Base-by-base conservation (phyloP, 2,888 invertebrate species). In the Nomada ferruginata region DNA sequence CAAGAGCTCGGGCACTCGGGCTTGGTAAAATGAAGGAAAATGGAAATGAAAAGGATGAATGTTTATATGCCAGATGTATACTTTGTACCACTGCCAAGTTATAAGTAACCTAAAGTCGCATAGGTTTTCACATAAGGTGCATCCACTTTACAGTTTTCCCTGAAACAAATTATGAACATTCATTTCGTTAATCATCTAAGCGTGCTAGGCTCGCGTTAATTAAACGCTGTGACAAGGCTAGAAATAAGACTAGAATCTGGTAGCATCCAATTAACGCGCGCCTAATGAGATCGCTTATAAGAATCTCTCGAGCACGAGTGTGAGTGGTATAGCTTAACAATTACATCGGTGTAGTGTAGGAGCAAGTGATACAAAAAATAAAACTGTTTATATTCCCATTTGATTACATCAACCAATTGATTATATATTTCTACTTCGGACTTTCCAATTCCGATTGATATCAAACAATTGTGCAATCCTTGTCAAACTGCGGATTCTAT, bases 51-150 rank as follows among this genome's bases (percentile, higher is more conserved):
- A 89, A 87, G 85, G 83, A 83, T 76, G 88, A 90, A 86, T 87
- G 69, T 83, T 87, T 83, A 88, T 86, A 83, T 89, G 89, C 84
- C 88, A 90, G 91, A 89, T 85, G 84, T 86, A 88, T 87, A 81
- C 88, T 87, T 84, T 87, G 79, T 85, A 85, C 83, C 84, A 86
- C 89, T 86, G 86, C 85, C 87, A 94, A 95, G 95, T 96, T 97
- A 98, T 95, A 98, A 97, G 94, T 98, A 98, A 94, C 98, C 98
- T 94, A 98, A 96, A 91, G 98, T 98, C 94, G 98, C 97, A 94
- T 98, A 98, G 93, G 98, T 98, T 96, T 98, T 98, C 94, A 97
- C 97, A 95, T 98, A 98, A 94, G 98, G 97, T 94, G 97, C 96
- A 94, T 98, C 97, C 95, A 96, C 96, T 94, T 96, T 96, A 95